Conservation (phyloP, 2,113 vertebrate species). For the Vombatus ursinus region DNA sequence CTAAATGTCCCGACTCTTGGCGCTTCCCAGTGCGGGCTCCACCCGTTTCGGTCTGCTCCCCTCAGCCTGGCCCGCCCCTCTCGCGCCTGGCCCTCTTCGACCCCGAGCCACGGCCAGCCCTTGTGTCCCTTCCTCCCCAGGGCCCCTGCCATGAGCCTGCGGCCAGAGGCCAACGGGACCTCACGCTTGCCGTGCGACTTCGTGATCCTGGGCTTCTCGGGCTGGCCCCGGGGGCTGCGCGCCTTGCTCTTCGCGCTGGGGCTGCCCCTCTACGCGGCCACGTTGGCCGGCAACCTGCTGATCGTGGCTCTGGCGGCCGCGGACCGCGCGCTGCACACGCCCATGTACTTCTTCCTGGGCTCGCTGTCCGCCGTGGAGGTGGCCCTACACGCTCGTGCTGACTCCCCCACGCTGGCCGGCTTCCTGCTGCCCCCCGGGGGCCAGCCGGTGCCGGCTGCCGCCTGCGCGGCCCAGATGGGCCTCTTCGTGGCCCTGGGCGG, state of each 20-base stretch:
- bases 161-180: slow-evolving; percentile 38
- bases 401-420: slow-evolving; percentile 53
- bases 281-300: slow-evolving; percentile 61
- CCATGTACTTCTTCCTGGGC: slow-evolving; percentile 75
- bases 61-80: background rate
- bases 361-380: slow-evolving; percentile 55
- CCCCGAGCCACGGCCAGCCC: background rate
- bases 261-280: slow-evolving; percentile 62
- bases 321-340: slow-evolving; percentile 43
- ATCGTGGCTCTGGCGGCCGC: slow-evolving; percentile 56
- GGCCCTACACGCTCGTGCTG: slow-evolving; percentile 66
- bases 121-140: background rate
- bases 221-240: slow-evolving; percentile 50
- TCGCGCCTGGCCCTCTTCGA: background rate
- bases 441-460: slow-evolving; percentile 49
- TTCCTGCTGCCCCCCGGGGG: slow-evolving; percentile 60
- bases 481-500: slow-evolving; percentile 69
- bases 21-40: fast-evolving
- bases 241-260: slow-evolving; percentile 60
- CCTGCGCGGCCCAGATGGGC: slow-evolving; percentile 72
- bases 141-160: background rate
- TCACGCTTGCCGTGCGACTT: slow-evolving; percentile 36
- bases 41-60: background rate
- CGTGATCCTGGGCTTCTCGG: slow-evolving; percentile 62
- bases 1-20: no score